Evolutionary conservation across 92 coral and sea anemone genomes (phyloP), one percentile per base, ranked within the genome.

Genomic region (Phenganax marumi): DNA sequence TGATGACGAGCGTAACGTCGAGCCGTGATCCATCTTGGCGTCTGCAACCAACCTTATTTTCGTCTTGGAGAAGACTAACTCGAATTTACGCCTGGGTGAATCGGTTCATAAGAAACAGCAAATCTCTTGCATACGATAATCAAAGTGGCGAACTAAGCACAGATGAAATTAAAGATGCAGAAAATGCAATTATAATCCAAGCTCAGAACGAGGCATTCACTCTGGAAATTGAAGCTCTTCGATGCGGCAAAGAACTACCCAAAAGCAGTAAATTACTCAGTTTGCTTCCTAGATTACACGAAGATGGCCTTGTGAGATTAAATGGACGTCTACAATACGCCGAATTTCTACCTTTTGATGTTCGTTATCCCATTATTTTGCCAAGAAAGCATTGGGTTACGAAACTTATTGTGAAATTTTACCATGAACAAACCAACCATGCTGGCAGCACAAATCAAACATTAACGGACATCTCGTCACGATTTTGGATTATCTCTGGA

Each of bases 111-210:
- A 53, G 33, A 55, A 82, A 71, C 62, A 70, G 86, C 71, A 53
- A 23, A 50, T 47, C 86, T 52, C 49, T 10, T 6, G 12, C 13
- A 6, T 8, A 48, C 25, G 43, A 8, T 14, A 68, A 10, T 13
- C 17, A 69, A 25, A 65, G 26, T 23, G 72, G 72, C 18, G 13
- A 17, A 12, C 13, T 65, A 65, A 8, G 75, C 17, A 25, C 50
- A 69, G 75, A 69, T 51, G 88, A 86, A 75, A 81, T 86, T 54
- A 48, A 76, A 68, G 90, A 87, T 50, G 90, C 84, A 13, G 90
- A 84, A 70, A 82, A 54, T 46, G 69, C 66, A 57, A 82, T 86
- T 64, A 87, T 87, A 18, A 70, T 56, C 63, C 58, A 43, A 48
- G 68, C 90, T 10, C 90, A 87, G 64, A 56, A 65, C 68, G 78